These are phyloP conservation scores for Xenentodon cancila DNA, from an alignment of 2,797 vertebrate genomes.

Conservation along the genomic window DNA sequence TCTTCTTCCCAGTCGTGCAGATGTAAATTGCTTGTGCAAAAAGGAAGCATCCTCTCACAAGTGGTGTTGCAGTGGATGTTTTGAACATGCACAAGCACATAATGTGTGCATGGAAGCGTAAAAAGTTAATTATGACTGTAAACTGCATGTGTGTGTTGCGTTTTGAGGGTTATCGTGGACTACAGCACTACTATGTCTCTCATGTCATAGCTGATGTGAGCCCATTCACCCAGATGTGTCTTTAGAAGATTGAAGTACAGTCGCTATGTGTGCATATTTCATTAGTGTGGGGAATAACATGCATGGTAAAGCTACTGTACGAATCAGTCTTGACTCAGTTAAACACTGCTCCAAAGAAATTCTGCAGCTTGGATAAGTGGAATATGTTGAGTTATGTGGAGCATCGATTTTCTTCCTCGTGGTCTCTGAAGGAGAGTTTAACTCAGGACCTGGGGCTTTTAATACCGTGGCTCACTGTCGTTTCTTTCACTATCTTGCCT, in stretches of 20 bases:
- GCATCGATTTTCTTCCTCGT: slow-evolving; percentile 49
- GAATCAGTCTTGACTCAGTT: too few relatives aligned
- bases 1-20: not conserved
- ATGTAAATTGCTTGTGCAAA: not conserved
- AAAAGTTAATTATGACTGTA: not conserved
- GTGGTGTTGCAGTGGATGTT: not conserved
- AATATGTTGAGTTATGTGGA: slow-evolving; percentile 60
- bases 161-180: slow-evolving; percentile 57
- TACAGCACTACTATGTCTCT: slow-evolving; percentile 42
- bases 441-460: slow-evolving; percentile 48
- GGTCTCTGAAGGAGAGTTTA: slow-evolving; percentile 45
- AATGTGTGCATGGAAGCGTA: slow-evolving; percentile 18
- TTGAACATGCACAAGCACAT: not conserved
- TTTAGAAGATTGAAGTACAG: slow-evolving; percentile 50
- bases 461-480: slow-evolving; percentile 31
- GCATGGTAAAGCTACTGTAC: slow-evolving; percentile 14
- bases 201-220: slow-evolving; percentile 55
- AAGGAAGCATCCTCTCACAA: not conserved
- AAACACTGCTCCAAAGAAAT: too few relatives aligned
- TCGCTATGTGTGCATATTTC: slow-evolving; percentile 19
- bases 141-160: slow-evolving; percentile 30
- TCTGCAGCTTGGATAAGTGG: slow-evolving; percentile 20
- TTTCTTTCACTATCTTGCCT: slow-evolving; percentile 25
- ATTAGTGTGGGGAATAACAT: slow-evolving; percentile 9
- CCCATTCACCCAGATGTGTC: slow-evolving; percentile 56